Evolutionary conservation across 1,140 invertebrate species (phyloP), one percentile per base, ranked within the genome.

Genomic region (Rhyacophila brunnea): DNA sequence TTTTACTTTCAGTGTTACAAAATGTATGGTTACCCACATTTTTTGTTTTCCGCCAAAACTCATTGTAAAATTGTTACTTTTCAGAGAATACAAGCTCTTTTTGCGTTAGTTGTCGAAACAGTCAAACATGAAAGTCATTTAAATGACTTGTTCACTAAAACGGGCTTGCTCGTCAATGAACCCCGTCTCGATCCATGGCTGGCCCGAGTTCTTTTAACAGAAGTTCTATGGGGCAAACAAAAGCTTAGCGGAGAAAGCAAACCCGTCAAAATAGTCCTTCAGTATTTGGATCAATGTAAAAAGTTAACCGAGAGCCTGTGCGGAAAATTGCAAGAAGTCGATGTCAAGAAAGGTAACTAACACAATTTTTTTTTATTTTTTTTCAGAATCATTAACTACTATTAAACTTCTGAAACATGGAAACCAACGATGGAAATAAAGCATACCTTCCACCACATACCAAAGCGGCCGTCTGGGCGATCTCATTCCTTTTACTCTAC

Each of bases 201-300:
- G 45, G 85, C 88, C 1, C 84, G 81, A 74, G 79, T 93, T 66
- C 75, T 94, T 5, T 85, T 93, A 58, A 86, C 89, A 36, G 92
- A 95, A 73, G 74, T 93, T 18, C 71, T 94, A n/a, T 91, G 88
- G 81, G 89, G 90, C 38, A 88, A 90, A 75, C 82, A 83, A 70
- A 55, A 68, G n/a, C 74, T 93, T 10, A 80, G 81, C 49, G 80
- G 82, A 11, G 79, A 86, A 43, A 83, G 83, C 62, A 90, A 86
- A 73, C 89, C 90, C 5, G 75, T 87, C 44, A 67, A 82, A 74
- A 89, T 84, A 35, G 78, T 92, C 61, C 68, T 85, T 40, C 71
- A 74, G 46, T 90, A 90, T 72, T 75, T 86, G 73, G 80, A 84
- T 45, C 68, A 77, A 67, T 68, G 85, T 46, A 69, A 74, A 46